Base-by-base conservation (phyloP, 1,140 invertebrate genomes). In the Homalodisca vitripennis region DNA sequence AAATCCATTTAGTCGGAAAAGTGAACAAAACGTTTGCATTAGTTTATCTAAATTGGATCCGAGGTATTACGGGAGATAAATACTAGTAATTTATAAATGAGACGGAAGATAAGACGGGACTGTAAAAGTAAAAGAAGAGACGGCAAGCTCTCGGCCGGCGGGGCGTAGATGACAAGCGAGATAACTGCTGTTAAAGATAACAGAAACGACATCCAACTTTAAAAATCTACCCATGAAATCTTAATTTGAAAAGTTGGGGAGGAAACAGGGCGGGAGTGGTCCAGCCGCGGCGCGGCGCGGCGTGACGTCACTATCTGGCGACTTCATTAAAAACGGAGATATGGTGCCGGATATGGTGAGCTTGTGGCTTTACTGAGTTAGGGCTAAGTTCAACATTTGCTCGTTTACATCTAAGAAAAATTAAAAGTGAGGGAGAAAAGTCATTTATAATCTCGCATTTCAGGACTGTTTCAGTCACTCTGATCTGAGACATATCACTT, bases 161-260 rank as follows among this genome's bases (percentile, higher is more conserved):
- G 12, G 22, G 55, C 14, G 55, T 26, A 60, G 55, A 60, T 60
- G 55, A 60, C 22, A 26, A 27, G 10, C 55, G 48, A 27, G 55
- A 60, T 60, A 60, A 26, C 14, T 13, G 55, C 22, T 12, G 55
- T 27, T n/a, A 17, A 6, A 10, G 55, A 60, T 60, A 60, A 60
- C 55, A 6, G 26, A 24, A 30, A 60, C 55, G 55, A 60, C 55
- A 60, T 26, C 27, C 14, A n/a, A 3, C n/a, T 60, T 60, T 60
- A 60, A 60, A 60, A 60, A 60, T 60, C 55, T 60, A 60, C 55
- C 24, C 55, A 60, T 60, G 55, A 60, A 60, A 60, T 60, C 55
- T 60, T 60, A 60, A 60, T 60, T 60, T 60, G 55, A 60, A 60
- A 60, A 60, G 55, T 60, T 60, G 24, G 22, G 10, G 13, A 60